These are phyloP conservation scores for Capromys pilorides DNA, from an alignment of 2,797 vertebrate species.

Conservation along the genomic window DNA sequence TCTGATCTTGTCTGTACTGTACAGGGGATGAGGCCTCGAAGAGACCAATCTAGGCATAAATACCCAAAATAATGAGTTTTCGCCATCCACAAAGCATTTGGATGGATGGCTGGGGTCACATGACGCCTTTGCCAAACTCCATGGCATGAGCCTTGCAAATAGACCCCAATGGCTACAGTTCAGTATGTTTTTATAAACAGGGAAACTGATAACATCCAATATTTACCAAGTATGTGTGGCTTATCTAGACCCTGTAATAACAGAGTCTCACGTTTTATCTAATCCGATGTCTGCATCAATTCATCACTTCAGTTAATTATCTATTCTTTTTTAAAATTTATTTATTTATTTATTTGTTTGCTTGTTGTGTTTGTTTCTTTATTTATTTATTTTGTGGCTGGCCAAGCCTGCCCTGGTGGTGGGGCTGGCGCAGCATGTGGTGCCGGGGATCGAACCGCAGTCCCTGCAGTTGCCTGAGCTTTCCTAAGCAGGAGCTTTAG, in stretches of 20 bases:
- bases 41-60: not conserved
- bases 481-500: no score
- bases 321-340: no score
- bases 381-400: no score
- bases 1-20: not conserved
- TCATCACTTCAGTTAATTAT: not conserved
- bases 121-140: not conserved
- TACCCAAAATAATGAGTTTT: not conserved
- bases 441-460: no score
- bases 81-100: not conserved
- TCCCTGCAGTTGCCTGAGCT: no score
- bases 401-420: no score
- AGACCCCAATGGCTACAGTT: not conserved
- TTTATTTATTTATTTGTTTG: no score
- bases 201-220: not conserved
- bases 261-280: not conserved
- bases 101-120: not conserved
- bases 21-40: not conserved
- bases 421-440: no score
- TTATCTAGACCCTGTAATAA: not conserved
- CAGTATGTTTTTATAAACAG: not conserved
- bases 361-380: no score
- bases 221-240: not conserved
- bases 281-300: not conserved
- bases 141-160: not conserved